Conservation (phyloP, 64 coral and sea anemone species). For the Stichodactyla mertensii region DNA sequence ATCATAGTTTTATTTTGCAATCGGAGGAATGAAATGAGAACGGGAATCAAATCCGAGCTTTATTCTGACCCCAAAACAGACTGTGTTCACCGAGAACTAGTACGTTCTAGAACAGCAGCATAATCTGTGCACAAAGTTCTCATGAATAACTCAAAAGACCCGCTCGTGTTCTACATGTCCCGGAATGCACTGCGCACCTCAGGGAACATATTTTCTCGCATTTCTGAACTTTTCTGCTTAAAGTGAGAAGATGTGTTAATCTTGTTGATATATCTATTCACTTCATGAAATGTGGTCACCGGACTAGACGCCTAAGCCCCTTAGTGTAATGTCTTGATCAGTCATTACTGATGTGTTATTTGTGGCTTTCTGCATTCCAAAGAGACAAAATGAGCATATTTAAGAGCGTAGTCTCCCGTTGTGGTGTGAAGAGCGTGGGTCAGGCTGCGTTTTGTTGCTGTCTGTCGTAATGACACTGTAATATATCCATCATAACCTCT, state of each 20-base stretch:
- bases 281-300: not conserved
- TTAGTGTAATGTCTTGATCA: not conserved
- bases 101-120: no score
- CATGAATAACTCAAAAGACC: no score
- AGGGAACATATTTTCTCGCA: not conserved
- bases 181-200: not conserved
- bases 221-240: not conserved
- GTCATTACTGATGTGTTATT: not conserved
- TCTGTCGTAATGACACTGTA: not conserved
- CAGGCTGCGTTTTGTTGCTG: not conserved
- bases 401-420: not conserved
- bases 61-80: no score
- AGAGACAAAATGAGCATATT: no score
- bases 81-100: no score
- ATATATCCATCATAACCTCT: not conserved
- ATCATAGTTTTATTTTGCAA: no score
- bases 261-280: not conserved
- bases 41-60: no score
- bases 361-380: not conserved
- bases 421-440: not conserved
- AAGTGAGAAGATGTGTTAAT: not conserved
- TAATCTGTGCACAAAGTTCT: no score
- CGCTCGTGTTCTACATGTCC: not conserved
- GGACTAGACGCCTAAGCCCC: not conserved
- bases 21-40: no score